Conservation (phyloP, 2,113 vertebrate species). For the Cynocephalus volans region DNA sequence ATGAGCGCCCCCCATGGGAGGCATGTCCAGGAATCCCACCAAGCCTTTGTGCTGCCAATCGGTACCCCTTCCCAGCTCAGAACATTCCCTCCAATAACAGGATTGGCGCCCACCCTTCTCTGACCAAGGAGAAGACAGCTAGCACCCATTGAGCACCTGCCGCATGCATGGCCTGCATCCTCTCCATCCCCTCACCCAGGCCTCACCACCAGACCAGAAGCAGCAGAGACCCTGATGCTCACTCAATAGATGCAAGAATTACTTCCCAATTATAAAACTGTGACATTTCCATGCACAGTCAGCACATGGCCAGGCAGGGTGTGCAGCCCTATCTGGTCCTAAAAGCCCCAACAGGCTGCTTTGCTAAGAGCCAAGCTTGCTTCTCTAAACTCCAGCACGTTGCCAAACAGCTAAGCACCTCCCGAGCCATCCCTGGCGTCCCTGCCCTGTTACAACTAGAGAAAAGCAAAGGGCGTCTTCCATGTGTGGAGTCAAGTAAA, state of each 20-base stretch:
- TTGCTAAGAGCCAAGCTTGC: not conserved
- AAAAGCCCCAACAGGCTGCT: not conserved
- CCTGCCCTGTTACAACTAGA: not conserved
- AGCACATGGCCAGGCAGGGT: not conserved
- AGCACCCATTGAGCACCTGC: not conserved
- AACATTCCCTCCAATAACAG: rapidly evolving
- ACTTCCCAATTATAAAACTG: not conserved
- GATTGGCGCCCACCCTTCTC: not conserved
- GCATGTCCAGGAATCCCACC: too few relatives aligned
- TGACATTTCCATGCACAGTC: not conserved
- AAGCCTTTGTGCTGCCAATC: not conserved
- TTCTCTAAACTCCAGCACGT: not conserved
- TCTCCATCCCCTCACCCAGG: rapidly evolving
- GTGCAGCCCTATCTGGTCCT: not conserved
- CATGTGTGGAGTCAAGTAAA: rapidly evolving
- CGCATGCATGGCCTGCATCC: rapidly evolving
- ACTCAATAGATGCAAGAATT: not conserved
- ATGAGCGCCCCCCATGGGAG: not conserved
- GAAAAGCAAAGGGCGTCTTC: not conserved
- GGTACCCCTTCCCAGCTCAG: not conserved
- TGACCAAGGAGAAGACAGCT: not conserved
- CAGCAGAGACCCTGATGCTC: rapidly evolving
- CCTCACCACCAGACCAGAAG: too few relatives aligned
- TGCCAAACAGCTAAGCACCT: not conserved
- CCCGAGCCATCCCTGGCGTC: not conserved